Evolutionary conservation across 64 coral and sea anemone species (phyloP).

Genomic region (Stichodactyla mertensii): DNA sequence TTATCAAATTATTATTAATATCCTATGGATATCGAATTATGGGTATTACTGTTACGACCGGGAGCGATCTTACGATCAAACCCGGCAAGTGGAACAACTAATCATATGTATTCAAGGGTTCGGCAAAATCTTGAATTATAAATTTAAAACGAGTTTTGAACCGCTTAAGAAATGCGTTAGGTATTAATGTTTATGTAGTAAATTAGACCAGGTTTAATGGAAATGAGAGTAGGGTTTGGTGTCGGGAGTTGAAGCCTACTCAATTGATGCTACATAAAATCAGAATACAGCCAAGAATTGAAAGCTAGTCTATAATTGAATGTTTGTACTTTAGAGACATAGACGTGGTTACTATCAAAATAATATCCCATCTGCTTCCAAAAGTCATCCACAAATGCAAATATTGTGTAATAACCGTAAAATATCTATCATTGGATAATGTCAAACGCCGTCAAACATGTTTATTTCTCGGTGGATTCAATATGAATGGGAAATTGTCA

Average conservation of each 20-base stretch:
- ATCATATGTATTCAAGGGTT: background rate
- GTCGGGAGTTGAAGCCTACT: background rate
- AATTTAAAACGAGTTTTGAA: background rate
- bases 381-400: slow-evolving; percentile 1
- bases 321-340: background rate
- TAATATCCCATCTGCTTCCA: background rate
- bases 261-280: background rate
- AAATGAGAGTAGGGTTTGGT: background rate
- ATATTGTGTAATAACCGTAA: slow-evolving; percentile 13
- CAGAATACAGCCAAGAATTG: background rate
- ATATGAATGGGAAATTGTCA: background rate
- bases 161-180: background rate
- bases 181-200: background rate
- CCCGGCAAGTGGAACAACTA: background rate
- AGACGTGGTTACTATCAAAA: slow-evolving; percentile 12
- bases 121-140: no score
- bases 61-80: background rate
- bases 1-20: slow-evolving; percentile 17
- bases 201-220: background rate
- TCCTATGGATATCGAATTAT: background rate
- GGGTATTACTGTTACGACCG: background rate
- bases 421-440: slow-evolving; percentile 4
- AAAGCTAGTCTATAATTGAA: background rate
- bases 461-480: background rate
- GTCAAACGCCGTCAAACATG: background rate